Base-by-base conservation (phyloP, 1,140 invertebrate species). In the Drosophila eugracilis region DNA sequence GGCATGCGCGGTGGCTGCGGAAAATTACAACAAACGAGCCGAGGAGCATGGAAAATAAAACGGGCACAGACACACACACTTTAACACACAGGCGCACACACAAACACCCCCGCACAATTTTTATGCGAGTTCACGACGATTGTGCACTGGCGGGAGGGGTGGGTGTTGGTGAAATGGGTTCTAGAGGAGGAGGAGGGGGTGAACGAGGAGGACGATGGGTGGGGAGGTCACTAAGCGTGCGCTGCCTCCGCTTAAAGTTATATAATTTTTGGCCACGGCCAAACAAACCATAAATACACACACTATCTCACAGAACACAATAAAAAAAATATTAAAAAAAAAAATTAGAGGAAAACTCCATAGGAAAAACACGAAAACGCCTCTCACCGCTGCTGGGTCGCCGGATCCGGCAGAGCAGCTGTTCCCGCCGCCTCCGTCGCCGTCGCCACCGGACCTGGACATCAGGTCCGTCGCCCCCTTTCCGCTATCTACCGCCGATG, bases 191-290 rank as follows among this genome's bases (percentile, higher is more conserved):
- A 21, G 14, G 24, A n/a, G n/a, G 28, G 22, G 5, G 2, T 5
- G 15, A 17, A 5, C 15, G 37, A 19, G 5, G 2, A 4, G 15
- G 28, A 5, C 15, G 37, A 19, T 21, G 34, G 19, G 28, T 37
- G 54, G 47, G 34, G 57, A 58, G 50, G 76, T 63, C 63, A 79
- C 58, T 54, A 79, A 75, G 76, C 70, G 63, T 75, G 77, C 71
- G 65, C 63, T 81, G 67, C 44, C 63, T 48, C 37, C 39, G 42
- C 44, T 45, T 58, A 75, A 63, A 52, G 47, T 34, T 59, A 54
- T 72, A 74, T 78, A 70, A 70, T 70, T 69, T 69, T 69, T 69
- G 49, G 62, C 39, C 48, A 53, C n/a, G 32, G 39, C 22, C 49
- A 54, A 57, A 58, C 39, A 49, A 76, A 60, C 42, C 17, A 26